phyloP scores from a whole-genome alignment of 2,888 invertebrate species.

The Cerastis leucographa region DNA sequence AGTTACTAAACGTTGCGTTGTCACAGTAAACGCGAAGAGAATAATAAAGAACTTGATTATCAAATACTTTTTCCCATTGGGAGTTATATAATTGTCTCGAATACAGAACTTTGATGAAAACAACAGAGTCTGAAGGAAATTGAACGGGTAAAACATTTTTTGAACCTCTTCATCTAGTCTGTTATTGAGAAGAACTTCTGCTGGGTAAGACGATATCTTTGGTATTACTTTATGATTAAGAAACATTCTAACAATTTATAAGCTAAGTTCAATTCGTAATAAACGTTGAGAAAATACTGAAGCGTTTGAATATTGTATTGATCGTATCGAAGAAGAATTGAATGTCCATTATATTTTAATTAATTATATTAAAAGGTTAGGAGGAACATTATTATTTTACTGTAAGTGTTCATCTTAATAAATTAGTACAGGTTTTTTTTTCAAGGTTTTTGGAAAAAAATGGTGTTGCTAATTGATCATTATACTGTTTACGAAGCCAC shows the following conservation, averaged over 20 bases:
- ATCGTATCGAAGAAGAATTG: neutral
- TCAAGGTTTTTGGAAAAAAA: no score
- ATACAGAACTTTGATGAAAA: neutral
- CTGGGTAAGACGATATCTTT: neutral
- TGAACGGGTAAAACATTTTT: neutral
- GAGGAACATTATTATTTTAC: no score
- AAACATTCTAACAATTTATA: neutral
- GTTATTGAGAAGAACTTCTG: neutral
- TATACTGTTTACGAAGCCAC: no score
- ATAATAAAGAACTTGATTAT: neutral
- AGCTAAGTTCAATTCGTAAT: neutral
- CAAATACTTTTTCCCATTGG: conserved; percentile 25
- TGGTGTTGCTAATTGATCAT: no score
- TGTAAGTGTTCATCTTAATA: no score
- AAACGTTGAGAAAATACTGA: neutral
- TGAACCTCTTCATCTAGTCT: neutral
- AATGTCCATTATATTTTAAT: neutral
- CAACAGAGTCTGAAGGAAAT: neutral
- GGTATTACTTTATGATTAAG: neutral
- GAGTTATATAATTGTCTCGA: conserved; percentile 46
- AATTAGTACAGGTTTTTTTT: no score
- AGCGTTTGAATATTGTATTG: neutral
- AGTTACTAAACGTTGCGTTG: neutral
- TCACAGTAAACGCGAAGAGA: neutral
- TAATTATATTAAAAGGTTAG: no score